Percentiles rank a stretch among this genome's conserved stretches.
phyloP scores from a whole-genome alignment of 1,140 invertebrate genomes.

The Drosophila tristis region DNA sequence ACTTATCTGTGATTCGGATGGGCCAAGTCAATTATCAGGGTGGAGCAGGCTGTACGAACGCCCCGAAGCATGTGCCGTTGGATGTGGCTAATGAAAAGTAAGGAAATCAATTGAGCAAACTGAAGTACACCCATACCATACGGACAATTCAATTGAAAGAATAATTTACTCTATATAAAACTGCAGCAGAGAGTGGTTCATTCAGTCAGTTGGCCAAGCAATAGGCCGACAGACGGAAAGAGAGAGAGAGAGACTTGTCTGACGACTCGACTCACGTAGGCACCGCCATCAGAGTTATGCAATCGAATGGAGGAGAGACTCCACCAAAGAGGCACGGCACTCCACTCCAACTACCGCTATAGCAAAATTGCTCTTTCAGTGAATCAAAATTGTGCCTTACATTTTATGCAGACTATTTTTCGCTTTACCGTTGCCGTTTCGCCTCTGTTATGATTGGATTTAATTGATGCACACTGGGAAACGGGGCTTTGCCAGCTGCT shows the following conservation, averaged over 20 bases:
- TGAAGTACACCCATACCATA: constrained; percentile 2
- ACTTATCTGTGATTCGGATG: constrained; percentile 29
- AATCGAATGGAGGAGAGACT: constrained; percentile 29
- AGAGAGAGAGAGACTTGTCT: constrained; percentile 11
- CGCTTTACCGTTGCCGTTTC: constrained; percentile 18
- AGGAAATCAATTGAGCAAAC: constrained; percentile 33
- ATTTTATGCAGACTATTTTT: constrained; percentile 37
- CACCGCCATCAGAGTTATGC: constrained; percentile 23
- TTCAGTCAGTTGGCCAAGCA: constrained; percentile 58
- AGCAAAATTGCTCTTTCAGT: constrained; percentile 17
- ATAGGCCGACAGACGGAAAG: constrained; percentile 2
- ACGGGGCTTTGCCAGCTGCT: neutral
- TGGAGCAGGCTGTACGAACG: constrained; percentile 5
- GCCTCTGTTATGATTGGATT: constrained; percentile 6
- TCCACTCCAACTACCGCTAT: constrained; percentile 21
- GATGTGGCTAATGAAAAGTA: neutral
- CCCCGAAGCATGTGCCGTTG: constrained; percentile 50
- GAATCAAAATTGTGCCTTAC: constrained; percentile 19
- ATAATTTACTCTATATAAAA: constrained; percentile 18
- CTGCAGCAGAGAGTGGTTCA: constrained; percentile 42
- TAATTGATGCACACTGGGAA: constrained; percentile 34
- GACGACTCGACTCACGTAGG: constrained; percentile 33
- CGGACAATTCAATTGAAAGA: constrained; percentile 16
- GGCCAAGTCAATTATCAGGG: constrained; percentile 40
- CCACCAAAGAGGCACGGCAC: neutral